Evolutionary conservation across 37 sponge, comb jelly and placozoan genomes (phyloP).

Genomic region (Halichondria panicea): DNA sequence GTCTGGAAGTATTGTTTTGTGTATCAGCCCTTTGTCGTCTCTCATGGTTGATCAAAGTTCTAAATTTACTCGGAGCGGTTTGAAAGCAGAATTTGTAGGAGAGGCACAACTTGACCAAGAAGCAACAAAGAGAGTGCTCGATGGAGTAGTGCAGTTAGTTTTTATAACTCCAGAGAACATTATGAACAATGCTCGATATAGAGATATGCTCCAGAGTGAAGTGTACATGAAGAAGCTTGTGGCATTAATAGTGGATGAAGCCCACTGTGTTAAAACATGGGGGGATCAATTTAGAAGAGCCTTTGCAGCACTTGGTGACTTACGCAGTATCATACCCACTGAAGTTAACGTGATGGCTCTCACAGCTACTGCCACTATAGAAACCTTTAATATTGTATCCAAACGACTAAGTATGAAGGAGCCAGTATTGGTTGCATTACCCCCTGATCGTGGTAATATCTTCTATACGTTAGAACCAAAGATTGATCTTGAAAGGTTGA

Average conservation of each 20-base stretch:
- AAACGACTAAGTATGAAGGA: background rate
- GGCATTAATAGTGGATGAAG: slow-evolving; percentile 61
- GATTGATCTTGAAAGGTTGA: background rate
- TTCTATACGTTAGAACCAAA: background rate
- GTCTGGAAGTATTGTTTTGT: slow-evolving; percentile 32
- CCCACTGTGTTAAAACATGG: slow-evolving; percentile 61
- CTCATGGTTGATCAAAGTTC: slow-evolving; percentile 52
- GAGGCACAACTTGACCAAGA: slow-evolving; percentile 33
- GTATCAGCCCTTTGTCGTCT: slow-evolving; percentile 47
- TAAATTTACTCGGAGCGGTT: slow-evolving; percentile 19
- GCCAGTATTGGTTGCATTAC: slow-evolving; percentile 16
- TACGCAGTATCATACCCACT: slow-evolving; percentile 21
- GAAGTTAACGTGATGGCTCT: slow-evolving; percentile 27
- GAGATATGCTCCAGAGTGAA: slow-evolving; percentile 43
- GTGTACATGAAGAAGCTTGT: slow-evolving; percentile 28
- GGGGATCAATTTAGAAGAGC: slow-evolving; percentile 46
- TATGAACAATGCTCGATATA: slow-evolving; percentile 11
- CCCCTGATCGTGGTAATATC: slow-evolving; percentile 28
- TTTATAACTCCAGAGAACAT: slow-evolving; percentile 51
- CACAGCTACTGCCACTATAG: slow-evolving; percentile 39
- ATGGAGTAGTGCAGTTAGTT: slow-evolving; percentile 42
- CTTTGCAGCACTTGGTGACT: slow-evolving; percentile 15
- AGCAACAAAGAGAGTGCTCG: background rate
- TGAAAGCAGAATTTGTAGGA: slow-evolving; percentile 55
- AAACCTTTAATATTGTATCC: slow-evolving; percentile 9